phyloP scores from a whole-genome alignment of 2,113 vertebrate genomes.

The Riparia riparia region DNA sequence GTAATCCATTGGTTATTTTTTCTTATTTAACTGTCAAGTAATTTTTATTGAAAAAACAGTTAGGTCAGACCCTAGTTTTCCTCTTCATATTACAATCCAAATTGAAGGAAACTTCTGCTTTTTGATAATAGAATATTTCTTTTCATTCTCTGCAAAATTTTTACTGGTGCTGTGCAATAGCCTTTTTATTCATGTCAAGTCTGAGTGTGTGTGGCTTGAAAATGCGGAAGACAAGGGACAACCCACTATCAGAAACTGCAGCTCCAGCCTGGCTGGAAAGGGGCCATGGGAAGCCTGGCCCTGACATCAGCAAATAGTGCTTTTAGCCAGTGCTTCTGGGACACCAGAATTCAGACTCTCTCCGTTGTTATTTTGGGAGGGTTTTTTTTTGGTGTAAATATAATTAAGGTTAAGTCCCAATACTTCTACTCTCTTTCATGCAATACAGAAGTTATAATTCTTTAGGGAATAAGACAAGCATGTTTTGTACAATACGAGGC shows the following conservation, averaged over 20 bases:
- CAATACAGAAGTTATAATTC: not conserved
- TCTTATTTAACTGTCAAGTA: not conserved
- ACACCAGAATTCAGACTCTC: not conserved
- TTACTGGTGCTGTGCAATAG: not conserved
- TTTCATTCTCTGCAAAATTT: not conserved
- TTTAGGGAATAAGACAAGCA: not conserved
- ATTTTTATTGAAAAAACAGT: not conserved
- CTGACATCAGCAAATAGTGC: not conserved
- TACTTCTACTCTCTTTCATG: not conserved
- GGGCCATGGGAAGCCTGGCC: fast-evolving
- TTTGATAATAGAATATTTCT: not conserved
- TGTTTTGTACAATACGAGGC: fast-evolving
- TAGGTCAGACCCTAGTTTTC: not conserved
- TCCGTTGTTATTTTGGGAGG: not conserved
- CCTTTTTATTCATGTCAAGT: not conserved
- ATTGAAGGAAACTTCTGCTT: not conserved
- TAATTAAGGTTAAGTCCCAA: not conserved
- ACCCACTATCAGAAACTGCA: not conserved
- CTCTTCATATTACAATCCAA: not conserved
- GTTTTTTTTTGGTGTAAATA: not conserved
- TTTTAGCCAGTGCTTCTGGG: not conserved
- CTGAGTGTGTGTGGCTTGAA: not conserved
- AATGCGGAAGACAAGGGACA: not conserved
- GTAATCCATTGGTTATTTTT: not conserved
- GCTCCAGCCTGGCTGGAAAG: not conserved